These are phyloP conservation scores for Sarcoramphus papa DNA, from an alignment of 2,797 vertebrate genomes.

Conservation along the genomic window DNA sequence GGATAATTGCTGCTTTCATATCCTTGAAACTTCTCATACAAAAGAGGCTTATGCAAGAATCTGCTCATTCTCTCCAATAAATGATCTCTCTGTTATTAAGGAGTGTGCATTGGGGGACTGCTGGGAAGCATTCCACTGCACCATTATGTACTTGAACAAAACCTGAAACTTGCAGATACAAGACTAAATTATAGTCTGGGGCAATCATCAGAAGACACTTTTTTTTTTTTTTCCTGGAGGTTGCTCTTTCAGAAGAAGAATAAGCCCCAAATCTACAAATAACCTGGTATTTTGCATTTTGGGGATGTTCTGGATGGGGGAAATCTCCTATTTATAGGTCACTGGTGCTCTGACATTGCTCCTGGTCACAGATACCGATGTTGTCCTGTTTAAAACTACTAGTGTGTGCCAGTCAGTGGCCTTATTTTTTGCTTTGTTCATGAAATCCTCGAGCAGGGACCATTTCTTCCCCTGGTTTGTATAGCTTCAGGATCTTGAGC, in stretches of 20 bases:
- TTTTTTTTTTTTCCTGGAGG: not conserved
- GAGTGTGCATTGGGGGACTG: constrained; percentile 9
- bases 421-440: not conserved
- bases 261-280: not conserved
- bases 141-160: constrained; percentile 54
- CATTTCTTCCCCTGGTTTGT: not conserved
- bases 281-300: not conserved
- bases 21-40: constrained; percentile 45
- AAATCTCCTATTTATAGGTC: not conserved
- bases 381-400: not conserved
- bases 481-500: not conserved
- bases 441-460: not conserved
- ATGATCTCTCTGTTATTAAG: constrained; percentile 61
- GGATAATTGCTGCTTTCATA: constrained; percentile 64
- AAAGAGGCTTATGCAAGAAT: constrained; percentile 61
- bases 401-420: no score
- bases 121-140: constrained; percentile 53
- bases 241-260: not conserved
- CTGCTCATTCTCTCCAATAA: constrained; percentile 48
- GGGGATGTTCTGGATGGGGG: not conserved
- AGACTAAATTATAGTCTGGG: constrained; percentile 57
- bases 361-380: not conserved
- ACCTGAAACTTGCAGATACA: constrained; percentile 49
- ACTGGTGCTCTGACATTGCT: not conserved
- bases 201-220: not conserved